Evolutionary conservation across 2,113 vertebrate genomes (phyloP).

Genomic region (Hucho hucho): DNA sequence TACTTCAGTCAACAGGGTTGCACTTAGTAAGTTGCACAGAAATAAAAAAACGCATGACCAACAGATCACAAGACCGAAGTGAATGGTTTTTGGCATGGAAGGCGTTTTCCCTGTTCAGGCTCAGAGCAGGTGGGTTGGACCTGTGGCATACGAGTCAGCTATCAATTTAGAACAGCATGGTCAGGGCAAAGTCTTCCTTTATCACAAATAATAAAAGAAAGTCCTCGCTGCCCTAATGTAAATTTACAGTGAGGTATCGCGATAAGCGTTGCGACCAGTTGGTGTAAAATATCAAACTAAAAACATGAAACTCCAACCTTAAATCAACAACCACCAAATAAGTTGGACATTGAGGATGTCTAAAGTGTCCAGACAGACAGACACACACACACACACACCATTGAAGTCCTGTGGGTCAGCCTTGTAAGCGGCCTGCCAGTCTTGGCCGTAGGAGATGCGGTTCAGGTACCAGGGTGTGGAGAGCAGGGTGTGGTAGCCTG

Average conservation of each 20-base stretch:
- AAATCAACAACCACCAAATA: too few species aligned
- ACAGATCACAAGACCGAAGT: too few species aligned
- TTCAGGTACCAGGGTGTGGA: conserved; percentile 99
- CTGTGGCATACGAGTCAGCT: neutral
- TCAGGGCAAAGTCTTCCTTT: neutral
- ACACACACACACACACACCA: conserved; percentile 76
- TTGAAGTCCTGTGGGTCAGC: conserved; percentile 87
- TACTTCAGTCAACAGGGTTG: conserved; percentile 65
- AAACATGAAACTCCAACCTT: neutral
- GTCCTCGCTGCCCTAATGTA: too few species aligned
- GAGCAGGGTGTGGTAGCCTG: conserved; percentile 85
- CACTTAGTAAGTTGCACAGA: conserved; percentile 38
- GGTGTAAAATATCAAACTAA: too few species aligned
- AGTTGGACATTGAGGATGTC: neutral
- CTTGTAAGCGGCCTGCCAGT: conserved; percentile 84
- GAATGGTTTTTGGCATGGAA: neutral
- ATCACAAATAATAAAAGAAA: neutral
- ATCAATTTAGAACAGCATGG: neutral
- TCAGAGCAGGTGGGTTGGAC: neutral
- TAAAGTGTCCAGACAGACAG: conserved; percentile 29
- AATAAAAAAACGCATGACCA: neutral
- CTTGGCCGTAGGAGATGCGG: conserved; percentile 87
- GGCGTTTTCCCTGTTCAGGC: neutral
- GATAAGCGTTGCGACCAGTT: too few species aligned
- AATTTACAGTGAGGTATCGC: too few species aligned